Conservation (phyloP, 1,140 invertebrate genomes). For the Polypedilum pembai region DNA sequence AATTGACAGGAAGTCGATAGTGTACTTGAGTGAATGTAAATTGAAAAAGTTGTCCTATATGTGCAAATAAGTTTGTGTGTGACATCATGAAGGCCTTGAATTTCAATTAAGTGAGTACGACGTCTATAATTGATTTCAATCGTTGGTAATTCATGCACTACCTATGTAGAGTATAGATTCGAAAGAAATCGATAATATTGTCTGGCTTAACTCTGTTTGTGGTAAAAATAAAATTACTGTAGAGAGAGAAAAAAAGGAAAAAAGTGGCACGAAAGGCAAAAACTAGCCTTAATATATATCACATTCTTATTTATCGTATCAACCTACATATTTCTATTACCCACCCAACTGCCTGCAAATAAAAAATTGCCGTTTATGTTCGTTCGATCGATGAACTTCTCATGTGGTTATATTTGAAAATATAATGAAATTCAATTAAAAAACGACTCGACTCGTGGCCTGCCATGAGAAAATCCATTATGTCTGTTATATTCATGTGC, state of each 20-base stretch:
- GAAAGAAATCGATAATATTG: background rate
- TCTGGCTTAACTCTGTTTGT: background rate
- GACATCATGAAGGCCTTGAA: background rate
- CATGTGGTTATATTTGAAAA: constrained; percentile 6
- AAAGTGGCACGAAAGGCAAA: constrained; percentile 1
- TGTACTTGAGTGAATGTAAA: background rate
- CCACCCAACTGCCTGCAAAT: background rate
- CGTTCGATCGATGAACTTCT: background rate
- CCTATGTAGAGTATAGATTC: background rate
- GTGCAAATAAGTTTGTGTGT: background rate
- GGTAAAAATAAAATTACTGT: constrained; percentile 2
- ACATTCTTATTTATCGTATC: background rate
- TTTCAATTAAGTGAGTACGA: background rate
- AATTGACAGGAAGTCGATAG: background rate
- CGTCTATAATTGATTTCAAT: constrained; percentile 1
- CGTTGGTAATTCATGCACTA: background rate
- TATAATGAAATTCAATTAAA: constrained; percentile 1
- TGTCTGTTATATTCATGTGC: background rate
- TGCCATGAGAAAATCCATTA: background rate
- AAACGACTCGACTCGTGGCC: background rate
- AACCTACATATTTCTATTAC: background rate
- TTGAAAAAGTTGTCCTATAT: background rate
- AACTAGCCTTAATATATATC: background rate
- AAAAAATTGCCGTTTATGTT: background rate
- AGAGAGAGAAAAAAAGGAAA: background rate